Conservation (phyloP, 1,140 invertebrate species). For the Bombus fervidus region DNA sequence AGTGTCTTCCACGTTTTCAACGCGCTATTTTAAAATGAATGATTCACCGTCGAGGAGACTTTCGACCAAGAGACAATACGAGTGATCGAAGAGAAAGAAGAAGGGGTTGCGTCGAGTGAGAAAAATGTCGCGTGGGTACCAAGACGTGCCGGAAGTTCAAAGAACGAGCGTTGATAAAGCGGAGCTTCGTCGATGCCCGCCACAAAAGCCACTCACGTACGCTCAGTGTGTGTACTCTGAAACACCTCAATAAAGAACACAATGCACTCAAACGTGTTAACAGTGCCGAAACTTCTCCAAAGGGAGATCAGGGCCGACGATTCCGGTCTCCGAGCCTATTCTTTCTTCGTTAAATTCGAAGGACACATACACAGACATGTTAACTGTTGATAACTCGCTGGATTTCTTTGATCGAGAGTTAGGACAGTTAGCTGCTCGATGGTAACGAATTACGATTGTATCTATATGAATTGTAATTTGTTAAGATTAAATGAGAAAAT, state of each 20-base stretch:
- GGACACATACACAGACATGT: background rate
- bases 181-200: constrained; percentile 27
- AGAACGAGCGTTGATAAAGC: constrained; percentile 50
- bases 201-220: constrained; percentile 33
- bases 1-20: background rate
- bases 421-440: background rate
- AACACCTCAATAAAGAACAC: constrained; percentile 13
- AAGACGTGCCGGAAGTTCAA: constrained; percentile 47
- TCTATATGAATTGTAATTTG: background rate
- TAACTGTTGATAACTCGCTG: background rate
- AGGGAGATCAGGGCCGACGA: constrained; percentile 9
- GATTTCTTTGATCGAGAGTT: background rate
- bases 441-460: background rate
- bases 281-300: background rate
- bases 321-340: background rate
- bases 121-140: constrained; percentile 21
- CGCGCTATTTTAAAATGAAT: too few species aligned
- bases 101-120: background rate
- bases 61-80: background rate
- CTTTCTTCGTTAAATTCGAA: background rate
- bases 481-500: background rate
- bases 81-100: background rate
- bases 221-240: background rate
- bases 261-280: constrained; percentile 21
- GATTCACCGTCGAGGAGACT: background rate